phyloP scores from a whole-genome alignment of 2,113 vertebrate genomes.

The Egretta garzetta region DNA sequence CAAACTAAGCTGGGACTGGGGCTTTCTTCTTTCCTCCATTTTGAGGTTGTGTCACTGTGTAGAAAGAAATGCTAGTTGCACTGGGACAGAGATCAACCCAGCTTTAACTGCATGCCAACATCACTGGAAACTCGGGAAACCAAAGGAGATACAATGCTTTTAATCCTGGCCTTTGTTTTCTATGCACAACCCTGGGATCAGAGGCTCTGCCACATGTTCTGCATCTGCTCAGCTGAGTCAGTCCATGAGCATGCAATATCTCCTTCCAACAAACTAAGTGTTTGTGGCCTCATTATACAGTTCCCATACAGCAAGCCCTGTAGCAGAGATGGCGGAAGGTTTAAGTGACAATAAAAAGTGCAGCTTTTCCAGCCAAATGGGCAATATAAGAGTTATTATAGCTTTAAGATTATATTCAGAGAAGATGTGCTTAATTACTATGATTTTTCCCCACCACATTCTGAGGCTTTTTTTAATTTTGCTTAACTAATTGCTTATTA shows the following conservation, averaged over 20 bases:
- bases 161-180: not conserved
- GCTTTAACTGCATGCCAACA: not conserved
- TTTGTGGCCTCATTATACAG: not conserved
- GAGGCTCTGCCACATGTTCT: not conserved
- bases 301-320: not conserved
- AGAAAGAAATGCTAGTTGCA: not conserved
- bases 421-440: not conserved
- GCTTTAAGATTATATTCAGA: not conserved
- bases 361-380: not conserved
- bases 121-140: not conserved
- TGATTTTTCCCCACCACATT: not conserved
- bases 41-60: not conserved
- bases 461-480: not conserved
- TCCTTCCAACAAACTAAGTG: not conserved
- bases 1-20: not conserved
- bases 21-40: not conserved
- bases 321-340: not conserved
- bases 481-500: not conserved
- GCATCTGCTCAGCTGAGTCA: not conserved
- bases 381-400: not conserved
- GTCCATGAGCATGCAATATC: rapidly evolving
- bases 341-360: not conserved
- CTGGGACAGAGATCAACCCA: not conserved
- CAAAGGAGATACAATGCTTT: not conserved
- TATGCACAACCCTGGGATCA: not conserved